phyloP scores from a whole-genome alignment of 2,888 invertebrate genomes.

The Hydraecia micacea region DNA sequence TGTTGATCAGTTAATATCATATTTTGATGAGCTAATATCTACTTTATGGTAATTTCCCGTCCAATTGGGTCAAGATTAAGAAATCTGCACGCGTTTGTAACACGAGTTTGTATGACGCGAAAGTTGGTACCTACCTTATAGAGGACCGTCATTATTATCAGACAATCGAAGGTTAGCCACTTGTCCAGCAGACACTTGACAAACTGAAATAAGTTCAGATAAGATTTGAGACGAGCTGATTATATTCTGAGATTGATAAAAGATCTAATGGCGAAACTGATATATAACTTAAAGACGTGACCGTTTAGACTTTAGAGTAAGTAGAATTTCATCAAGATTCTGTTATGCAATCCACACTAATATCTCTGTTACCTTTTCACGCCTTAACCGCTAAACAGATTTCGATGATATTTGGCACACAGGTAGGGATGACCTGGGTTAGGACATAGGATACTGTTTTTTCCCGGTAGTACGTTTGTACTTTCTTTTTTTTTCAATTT shows the following conservation, averaged over 20 bases:
- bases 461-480: too few relatives aligned
- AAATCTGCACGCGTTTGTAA: constrained; percentile 14
- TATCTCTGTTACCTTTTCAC: not conserved
- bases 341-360: constrained; percentile 1
- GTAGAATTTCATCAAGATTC: constrained; percentile 4
- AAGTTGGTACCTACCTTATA: constrained; percentile 12
- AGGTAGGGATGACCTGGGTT: not conserved
- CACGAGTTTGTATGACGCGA: constrained; percentile 6
- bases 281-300: constrained; percentile 16
- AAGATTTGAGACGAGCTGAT: constrained; percentile 51
- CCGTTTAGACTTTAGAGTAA: not conserved
- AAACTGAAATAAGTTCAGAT: constrained; percentile 45
- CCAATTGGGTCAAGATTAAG: constrained; percentile 22
- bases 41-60: not conserved
- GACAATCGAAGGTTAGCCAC: constrained; percentile 56
- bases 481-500: too few relatives aligned
- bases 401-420: not conserved
- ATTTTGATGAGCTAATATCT: not conserved
- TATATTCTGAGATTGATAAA: constrained; percentile 31
- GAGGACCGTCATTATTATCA: constrained; percentile 40
- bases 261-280: constrained; percentile 32
- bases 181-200: constrained; percentile 41
- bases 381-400: not conserved
- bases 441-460: not conserved
- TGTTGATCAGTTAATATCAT: not conserved